Percentiles rank a stretch among this genome's conserved stretches.
Evolutionary conservation across 2,113 vertebrate species (phyloP).

Genomic region (Jacana jacana): DNA sequence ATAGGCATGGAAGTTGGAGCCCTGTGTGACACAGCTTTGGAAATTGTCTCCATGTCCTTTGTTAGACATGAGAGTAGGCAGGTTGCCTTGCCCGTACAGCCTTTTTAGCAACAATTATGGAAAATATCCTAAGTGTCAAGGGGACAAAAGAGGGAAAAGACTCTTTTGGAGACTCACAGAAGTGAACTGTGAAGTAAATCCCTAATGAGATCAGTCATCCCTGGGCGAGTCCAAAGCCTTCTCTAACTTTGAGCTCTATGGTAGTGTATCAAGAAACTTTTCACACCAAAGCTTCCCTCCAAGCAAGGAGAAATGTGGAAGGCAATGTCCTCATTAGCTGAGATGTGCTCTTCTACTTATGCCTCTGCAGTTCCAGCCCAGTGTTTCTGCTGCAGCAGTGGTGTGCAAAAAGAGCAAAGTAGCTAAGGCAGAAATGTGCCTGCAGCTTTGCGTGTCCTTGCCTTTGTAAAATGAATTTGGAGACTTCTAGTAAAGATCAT

Average conservation of each 20-base stretch:
- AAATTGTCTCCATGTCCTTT: neutral
- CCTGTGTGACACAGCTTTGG: fast-evolving
- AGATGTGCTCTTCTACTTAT: neutral
- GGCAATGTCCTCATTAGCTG: neutral
- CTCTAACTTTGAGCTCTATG: neutral
- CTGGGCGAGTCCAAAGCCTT: neutral
- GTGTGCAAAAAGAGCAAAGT: neutral
- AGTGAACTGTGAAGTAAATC: neutral
- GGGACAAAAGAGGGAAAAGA: neutral
- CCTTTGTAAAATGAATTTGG: neutral
- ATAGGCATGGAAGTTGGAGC: neutral
- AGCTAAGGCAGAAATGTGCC: neutral
- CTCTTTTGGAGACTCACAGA: neutral
- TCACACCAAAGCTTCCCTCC: neutral
- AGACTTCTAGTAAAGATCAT: neutral
- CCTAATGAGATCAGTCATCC: neutral
- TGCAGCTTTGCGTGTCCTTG: neutral
- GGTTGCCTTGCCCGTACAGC: neutral
- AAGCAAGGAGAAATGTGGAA: neutral
- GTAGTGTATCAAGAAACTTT: neutral
- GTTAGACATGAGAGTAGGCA: neutral
- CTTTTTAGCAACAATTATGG: neutral
- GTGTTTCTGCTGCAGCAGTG: neutral
- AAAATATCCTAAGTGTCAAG: neutral
- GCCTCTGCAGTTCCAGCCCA: neutral